These are phyloP conservation scores for Telmatochromis sp. DNA, from an alignment of 2,113 vertebrate genomes.

Conservation along the genomic window DNA sequence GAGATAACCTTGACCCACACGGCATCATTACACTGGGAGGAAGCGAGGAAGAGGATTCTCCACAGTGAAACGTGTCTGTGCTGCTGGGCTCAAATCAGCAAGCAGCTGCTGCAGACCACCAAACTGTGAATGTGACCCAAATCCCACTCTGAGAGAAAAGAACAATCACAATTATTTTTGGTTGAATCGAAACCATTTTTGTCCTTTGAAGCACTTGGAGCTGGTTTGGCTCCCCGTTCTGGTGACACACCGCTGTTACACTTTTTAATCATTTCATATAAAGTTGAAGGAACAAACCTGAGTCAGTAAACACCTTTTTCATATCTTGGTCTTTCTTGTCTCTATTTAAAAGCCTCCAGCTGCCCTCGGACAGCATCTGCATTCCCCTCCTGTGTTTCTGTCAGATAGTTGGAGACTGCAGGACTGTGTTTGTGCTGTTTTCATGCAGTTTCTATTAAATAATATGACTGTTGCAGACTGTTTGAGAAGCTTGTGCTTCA, in stretches of 20 bases:
- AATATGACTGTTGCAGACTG: not conserved
- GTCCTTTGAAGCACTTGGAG: not conserved
- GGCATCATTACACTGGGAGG: not conserved
- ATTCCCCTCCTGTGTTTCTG: not conserved
- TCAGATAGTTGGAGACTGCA: not conserved
- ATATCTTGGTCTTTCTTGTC: not conserved
- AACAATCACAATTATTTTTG: not conserved
- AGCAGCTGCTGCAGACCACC: not conserved
- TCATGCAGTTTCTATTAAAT: not conserved
- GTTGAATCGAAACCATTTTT: not conserved
- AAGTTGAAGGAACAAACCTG: not conserved
- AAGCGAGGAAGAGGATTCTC: not conserved
- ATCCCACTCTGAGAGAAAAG: not conserved
- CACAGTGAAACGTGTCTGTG: not conserved
- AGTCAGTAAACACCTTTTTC: rapidly evolving
- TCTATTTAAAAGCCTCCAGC: not conserved
- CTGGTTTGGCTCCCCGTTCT: not conserved
- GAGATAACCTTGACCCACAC: constrained; percentile 8
- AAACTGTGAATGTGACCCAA: not conserved
- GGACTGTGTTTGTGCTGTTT: not conserved
- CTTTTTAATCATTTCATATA: not conserved
- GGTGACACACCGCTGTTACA: rapidly evolving
- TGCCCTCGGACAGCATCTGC: not conserved
- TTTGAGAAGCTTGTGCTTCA: not conserved
- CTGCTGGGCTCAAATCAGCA: not conserved